Evolutionary conservation across 1,140 invertebrate genomes (phyloP).

Genomic region (Pseudomyrmex concolor): DNA sequence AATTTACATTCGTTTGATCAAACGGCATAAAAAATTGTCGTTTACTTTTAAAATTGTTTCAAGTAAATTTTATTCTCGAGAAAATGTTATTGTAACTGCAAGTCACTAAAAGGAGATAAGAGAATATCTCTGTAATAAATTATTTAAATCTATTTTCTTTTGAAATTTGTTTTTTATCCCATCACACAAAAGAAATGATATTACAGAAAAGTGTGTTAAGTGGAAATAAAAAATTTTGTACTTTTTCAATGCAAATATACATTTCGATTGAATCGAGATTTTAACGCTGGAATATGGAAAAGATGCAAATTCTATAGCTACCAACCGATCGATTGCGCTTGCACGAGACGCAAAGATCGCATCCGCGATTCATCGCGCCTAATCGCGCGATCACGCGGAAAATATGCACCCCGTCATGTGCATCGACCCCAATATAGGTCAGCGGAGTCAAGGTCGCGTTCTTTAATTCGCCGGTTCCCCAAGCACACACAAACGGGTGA

Average conservation of each 20-base stretch:
- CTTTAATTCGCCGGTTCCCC: conserved; percentile 71
- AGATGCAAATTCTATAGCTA: not conserved
- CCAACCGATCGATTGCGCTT: not conserved
- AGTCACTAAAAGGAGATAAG: too few species aligned
- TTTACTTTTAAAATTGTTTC: not conserved
- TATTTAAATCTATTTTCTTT: too few species aligned
- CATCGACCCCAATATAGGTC: conserved; percentile 67
- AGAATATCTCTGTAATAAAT: too few species aligned
- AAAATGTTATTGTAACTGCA: too few species aligned
- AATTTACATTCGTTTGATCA: too few species aligned
- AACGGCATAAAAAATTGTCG: not conserved
- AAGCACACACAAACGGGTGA: conserved; percentile 51
- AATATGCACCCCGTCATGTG: conserved; percentile 53
- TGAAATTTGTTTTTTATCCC: too few species aligned
- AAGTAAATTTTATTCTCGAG: not conserved
- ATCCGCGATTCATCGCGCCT: conserved; percentile 14
- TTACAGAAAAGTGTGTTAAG: too few species aligned
- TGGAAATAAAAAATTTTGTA: too few species aligned
- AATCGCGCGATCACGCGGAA: conserved; percentile 55
- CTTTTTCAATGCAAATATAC: too few species aligned
- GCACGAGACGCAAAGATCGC: not conserved
- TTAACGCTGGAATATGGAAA: not conserved
- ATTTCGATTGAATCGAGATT: not conserved
- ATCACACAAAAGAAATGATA: too few species aligned
- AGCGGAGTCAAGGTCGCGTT: conserved; percentile 68